Evolutionary conservation across 2,797 vertebrate genomes (phyloP).

Genomic region (Schizopygopsis malacanthus): DNA sequence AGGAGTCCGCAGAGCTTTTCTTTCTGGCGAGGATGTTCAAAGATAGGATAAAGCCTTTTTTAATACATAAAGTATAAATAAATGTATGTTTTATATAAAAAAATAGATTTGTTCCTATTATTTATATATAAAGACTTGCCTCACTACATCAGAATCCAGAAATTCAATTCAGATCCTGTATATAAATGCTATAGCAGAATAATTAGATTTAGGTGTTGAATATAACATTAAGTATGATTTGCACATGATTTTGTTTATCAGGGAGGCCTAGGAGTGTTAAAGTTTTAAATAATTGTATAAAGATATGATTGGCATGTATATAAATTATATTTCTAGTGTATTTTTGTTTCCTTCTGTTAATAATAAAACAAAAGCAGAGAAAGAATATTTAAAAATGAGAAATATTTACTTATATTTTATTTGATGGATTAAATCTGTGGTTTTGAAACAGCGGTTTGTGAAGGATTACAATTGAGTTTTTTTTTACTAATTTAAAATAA

Average conservation of each 20-base stretch:
- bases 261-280: background rate
- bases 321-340: background rate
- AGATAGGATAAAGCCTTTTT: constrained; percentile 8
- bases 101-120: background rate
- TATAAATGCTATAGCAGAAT: background rate
- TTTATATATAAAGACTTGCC: background rate
- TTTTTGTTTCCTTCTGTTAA: background rate
- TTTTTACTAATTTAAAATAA: no score
- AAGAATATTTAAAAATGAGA: background rate
- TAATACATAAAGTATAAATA: constrained; percentile 2
- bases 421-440: constrained; percentile 12
- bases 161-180: background rate
- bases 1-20: constrained; percentile 89
- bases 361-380: background rate
- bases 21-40: constrained; percentile 83
- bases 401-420: background rate
- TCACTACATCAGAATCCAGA: constrained; percentile 1
- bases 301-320: background rate
- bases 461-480: background rate
- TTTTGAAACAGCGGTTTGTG: background rate
- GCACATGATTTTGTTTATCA: background rate
- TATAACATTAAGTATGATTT: constrained; percentile 3
- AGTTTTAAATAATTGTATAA: background rate
- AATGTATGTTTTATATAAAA: background rate
- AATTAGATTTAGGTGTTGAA: background rate